Base-by-base conservation (phyloP, 2,888 invertebrate species). In the Macroteleia sp. region DNA sequence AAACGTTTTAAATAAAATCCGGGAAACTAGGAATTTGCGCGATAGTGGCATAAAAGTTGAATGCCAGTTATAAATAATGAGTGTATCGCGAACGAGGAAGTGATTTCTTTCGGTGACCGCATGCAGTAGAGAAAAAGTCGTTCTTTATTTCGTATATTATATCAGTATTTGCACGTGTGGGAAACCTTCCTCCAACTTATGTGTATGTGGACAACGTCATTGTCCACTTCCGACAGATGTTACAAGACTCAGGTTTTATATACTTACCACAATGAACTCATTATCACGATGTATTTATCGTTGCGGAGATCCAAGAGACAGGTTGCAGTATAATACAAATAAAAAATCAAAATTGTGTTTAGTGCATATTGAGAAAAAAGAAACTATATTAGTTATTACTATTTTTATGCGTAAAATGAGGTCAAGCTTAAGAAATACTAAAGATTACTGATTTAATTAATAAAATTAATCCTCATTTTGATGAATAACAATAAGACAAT, bases 1-100 rank as follows among this genome's bases (percentile, higher is more conserved):
- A 90, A 90, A 90, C 87, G 86, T 86, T 90, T 90, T 90, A 89
- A 90, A 90, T 87, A 88, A 89, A 88, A 89, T 87, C 85, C 85
- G 79, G 86, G 86, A 87, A 88, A 89, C 85, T 86, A 83, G 86
- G 81, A 87, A 89, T 88, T 85, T 86, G 64, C 67, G 46, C 77
- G 69, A 69, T 54, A 50, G 57, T 32, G 56, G 25, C 41, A 78
- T 75, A 77, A 71, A 77, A 59, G 75, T 56, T 36, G 36, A 46
- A 50, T 46, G 59, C 77, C 59, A 76, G 81, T 83, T 79, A 81
- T 82, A 81, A 81, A 81, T 82, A 84, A 83, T 74, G 73, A 76
- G 79, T 34, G 75, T n/a, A 50, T 70, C 81, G 79, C 71, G 80
- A 57, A 74, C 75, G 71, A 74, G 54, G 70, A 71, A 59, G 70